Evolutionary conservation across 2,888 invertebrate genomes (phyloP), one percentile per base, ranked within the genome.

Genomic region (Tetragonisca angustula): DNA sequence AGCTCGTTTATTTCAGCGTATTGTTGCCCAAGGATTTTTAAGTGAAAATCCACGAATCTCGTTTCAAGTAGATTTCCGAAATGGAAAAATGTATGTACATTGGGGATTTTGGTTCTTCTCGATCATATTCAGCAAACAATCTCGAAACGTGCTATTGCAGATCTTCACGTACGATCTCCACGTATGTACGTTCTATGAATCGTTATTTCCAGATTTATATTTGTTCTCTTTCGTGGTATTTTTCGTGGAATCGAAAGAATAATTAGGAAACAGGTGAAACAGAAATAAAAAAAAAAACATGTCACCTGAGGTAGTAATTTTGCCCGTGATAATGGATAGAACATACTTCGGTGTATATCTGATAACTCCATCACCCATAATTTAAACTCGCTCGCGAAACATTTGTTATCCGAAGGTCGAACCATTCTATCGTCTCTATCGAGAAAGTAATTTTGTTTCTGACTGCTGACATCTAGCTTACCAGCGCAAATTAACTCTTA

Each of bases 371-470:
- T 56, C 32, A 50, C 56, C 50, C 59, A 73, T 27, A 21, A 24
- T 52, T 69, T 13, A 52, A 73, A 49, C 21, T 15, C 17, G 21
- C 17, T 59, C 17, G 9, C 36, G n/a, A 49, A 56, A 27, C 27
- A 9, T 27, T 24, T 36, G 43, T 32, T 75, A 17, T 13, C 32
- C 15, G 21, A 50, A 27, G 54, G 32, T 67, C 3, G 6, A 32
- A 56, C 27, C 59, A 64, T 67, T 71, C 11, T 54, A 50, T 2
- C 19, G 36, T 24, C 72, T 80, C 15, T n/a, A 56, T 71, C 49
- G 68, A 59, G 81, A 83, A 76, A 76, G 43, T 72, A 64, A 83
- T 64, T 73, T 81, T 32, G 69, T 59, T 72, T 11, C 68, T 32
- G n/a, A 52, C 56, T 32, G 27, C 36, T n/a, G 62, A 62, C 17